Conservation (phyloP, 2,113 vertebrate genomes). For the Psittacus erithacus region DNA sequence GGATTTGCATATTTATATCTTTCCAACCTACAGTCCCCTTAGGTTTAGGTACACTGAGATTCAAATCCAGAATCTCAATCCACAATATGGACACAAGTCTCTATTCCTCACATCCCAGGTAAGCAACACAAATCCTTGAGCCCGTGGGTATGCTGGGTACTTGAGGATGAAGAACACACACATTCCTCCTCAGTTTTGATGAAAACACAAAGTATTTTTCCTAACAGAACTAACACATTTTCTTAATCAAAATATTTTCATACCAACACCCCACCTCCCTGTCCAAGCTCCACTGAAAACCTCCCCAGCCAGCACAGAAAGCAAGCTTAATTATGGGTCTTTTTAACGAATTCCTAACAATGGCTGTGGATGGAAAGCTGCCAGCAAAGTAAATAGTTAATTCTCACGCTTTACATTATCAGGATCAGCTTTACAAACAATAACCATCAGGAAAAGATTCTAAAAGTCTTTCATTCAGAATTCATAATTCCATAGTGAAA, state of each 20-base stretch:
- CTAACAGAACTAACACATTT: neutral
- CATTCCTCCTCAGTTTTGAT: neutral
- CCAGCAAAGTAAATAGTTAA: neutral
- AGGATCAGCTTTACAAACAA: neutral
- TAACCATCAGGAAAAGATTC: neutral
- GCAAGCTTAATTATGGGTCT: neutral
- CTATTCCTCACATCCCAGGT: neutral
- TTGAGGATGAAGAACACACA: neutral
- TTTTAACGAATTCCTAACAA: neutral
- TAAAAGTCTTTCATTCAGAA: neutral
- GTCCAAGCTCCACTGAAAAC: neutral
- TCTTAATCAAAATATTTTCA: neutral
- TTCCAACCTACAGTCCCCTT: neutral
- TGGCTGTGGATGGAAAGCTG: neutral
- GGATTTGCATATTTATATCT: too few species aligned
- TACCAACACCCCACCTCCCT: neutral
- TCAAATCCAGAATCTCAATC: neutral
- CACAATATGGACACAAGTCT: neutral
- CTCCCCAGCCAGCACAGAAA: neutral
- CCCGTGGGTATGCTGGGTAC: neutral
- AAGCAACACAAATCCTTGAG: neutral
- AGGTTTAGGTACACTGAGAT: neutral
- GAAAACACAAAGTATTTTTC: neutral
- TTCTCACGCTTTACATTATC: neutral
- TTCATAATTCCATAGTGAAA: neutral